Conservation (phyloP, 2,797 vertebrate species). For the Oreochromis mossambicus region DNA sequence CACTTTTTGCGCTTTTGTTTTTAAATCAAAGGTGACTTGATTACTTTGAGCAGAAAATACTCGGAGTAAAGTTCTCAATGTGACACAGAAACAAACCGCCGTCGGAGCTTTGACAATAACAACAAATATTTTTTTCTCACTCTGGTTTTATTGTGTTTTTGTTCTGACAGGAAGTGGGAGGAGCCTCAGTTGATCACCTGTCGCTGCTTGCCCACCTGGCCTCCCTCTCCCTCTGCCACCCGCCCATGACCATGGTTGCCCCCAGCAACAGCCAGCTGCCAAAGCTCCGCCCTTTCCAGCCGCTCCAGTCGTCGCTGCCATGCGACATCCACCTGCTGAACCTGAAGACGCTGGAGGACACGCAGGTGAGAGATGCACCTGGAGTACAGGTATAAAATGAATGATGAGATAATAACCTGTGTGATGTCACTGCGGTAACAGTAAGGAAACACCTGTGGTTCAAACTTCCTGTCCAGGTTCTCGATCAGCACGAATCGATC, state of each 20-base stretch:
- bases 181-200: conserved; percentile 78
- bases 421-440: neutral
- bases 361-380: conserved; percentile 71
- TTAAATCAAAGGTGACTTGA: neutral
- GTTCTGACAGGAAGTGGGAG: conserved; percentile 59
- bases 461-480: neutral
- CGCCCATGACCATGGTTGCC: conserved; percentile 69
- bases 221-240: conserved; percentile 83
- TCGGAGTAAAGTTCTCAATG: neutral
- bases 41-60: neutral
- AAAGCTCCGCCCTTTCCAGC: conserved; percentile 72
- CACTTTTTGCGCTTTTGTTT: neutral
- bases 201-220: conserved; percentile 85
- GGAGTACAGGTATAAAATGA: neutral
- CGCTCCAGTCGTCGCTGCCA: conserved; percentile 79
- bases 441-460: neutral
- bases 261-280: conserved; percentile 18
- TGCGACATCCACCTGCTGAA: conserved; percentile 90
- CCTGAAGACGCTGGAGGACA: conserved; percentile 82
- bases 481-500: neutral
- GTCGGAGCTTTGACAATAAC: neutral
- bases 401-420: neutral
- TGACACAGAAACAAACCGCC: neutral
- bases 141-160: neutral
- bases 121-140: neutral